phyloP scores from a whole-genome alignment of 2,113 vertebrate species.

The Pterocles gutturalis region DNA sequence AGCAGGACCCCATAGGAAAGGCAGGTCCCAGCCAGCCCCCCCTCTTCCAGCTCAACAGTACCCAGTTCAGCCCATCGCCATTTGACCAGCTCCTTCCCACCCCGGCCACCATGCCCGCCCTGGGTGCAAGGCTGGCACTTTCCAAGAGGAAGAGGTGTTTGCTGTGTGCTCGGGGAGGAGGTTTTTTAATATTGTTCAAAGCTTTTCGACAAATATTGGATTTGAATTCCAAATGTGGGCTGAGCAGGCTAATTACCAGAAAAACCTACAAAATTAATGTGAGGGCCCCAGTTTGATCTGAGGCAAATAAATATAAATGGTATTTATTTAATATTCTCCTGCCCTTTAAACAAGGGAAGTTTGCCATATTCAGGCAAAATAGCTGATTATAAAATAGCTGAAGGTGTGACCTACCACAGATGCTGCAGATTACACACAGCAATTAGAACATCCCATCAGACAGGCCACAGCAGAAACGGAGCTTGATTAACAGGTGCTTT shows the following conservation, averaged over 20 bases:
- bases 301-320: conserved; percentile 46
- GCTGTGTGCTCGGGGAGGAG: neutral
- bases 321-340: conserved; percentile 36
- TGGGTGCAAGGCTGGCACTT: neutral
- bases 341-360: conserved; percentile 25
- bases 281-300: neutral
- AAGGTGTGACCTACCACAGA: neutral
- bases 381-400: neutral
- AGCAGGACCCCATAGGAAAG: neutral
- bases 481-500: neutral
- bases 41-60: fast-evolving
- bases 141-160: neutral
- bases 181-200: neutral
- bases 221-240: conserved; percentile 18
- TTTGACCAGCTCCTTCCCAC: neutral
- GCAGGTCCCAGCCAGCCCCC: neutral
- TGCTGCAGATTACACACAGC: neutral
- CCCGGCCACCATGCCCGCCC: fast-evolving
- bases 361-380: conserved; percentile 6
- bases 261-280: conserved; percentile 24
- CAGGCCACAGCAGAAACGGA: neutral
- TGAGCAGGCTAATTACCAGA: conserved; percentile 12
- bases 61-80: fast-evolving
- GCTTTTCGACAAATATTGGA: conserved; percentile 19
- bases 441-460: neutral